Base-by-base conservation (phyloP, 92 coral and sea anemone species). In the Nematostella vectensis region DNA sequence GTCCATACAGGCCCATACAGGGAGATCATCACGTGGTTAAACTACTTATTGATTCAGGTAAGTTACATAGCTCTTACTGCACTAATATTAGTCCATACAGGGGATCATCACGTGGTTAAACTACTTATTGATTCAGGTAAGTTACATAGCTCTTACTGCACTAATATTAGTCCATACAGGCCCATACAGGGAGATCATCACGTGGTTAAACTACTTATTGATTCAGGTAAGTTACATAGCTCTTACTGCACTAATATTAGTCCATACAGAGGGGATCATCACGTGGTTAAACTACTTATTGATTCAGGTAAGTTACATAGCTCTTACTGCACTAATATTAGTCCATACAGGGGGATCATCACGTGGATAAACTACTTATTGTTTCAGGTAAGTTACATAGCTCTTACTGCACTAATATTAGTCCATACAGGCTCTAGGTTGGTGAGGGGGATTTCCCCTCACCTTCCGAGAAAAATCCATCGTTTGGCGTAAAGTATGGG, bases 221-320 rank as follows among this genome's bases (percentile, higher is more conserved):
- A 83, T 12, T 13, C 67, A 67, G 91, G 85, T 78, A 39, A n/a
- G 49, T 16, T n/a, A n/a, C n/a, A n/a, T n/a, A n/a, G n/a, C n/a
- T 9, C n/a, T 26, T 31, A 18, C n/a, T n/a, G n/a, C n/a, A n/a
- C n/a, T n/a, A n/a, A n/a, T n/a, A n/a, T n/a, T n/a, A n/a, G n/a
- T n/a, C n/a, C n/a, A n/a, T n/a, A n/a, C n/a, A n/a, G n/a, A n/a
- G 88, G 83, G 1, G 50, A 71, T 50, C 51, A 20, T 0, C 57
- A 70, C 21, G 59, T 70, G 16, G 63, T 52, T 6, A 65, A 85
- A 38, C 50, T 75, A 11, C 40, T 80, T 15, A 66, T 85, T 24
- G 55, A 85, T 11, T 13, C 68, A 68, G 94, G 87, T 79, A 43
- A 18, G 45, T 18, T n/a, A n/a, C n/a, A n/a, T 13, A 3, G 76